Conservation (phyloP, 2,888 invertebrate species). For the Eupsilia transversa region DNA sequence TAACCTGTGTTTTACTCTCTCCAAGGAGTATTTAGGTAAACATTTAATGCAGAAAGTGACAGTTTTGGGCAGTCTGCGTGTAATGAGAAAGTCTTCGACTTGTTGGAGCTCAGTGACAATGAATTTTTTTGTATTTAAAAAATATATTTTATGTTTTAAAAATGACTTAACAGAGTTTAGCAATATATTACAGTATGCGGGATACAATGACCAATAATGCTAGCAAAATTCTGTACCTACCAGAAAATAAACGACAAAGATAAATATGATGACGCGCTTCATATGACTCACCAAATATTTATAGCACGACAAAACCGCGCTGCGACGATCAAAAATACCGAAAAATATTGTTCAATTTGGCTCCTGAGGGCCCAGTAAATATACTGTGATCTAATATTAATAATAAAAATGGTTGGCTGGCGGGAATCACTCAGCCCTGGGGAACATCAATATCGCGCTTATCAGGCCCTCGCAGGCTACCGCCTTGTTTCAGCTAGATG, state of each 20-base stretch:
- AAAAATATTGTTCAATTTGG: slow-evolving; percentile 66
- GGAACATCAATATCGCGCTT: slow-evolving; percentile 76
- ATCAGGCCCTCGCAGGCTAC: slow-evolving; percentile 68
- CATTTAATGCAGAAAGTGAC: neutral
- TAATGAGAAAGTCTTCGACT: neutral
- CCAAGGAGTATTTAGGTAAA: neutral
- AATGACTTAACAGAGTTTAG: neutral
- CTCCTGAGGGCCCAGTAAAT: slow-evolving; percentile 62
- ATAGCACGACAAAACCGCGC: slow-evolving; percentile 39
- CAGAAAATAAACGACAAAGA: slow-evolving; percentile 43
- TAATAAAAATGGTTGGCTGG: slow-evolving; percentile 72
- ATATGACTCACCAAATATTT: slow-evolving; percentile 43
- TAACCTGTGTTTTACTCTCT: neutral
- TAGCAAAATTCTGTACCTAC: slow-evolving; percentile 5
- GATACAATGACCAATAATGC: neutral
- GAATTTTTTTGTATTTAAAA: neutral
- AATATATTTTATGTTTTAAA: neutral
- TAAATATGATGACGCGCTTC: slow-evolving; percentile 38
- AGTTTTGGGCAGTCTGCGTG: neutral
- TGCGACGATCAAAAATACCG: slow-evolving; percentile 45
- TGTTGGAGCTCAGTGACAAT: neutral
- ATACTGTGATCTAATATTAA: slow-evolving; percentile 67
- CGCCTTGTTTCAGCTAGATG: slow-evolving; percentile 54
- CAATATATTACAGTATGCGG: neutral
- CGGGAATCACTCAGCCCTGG: slow-evolving; percentile 73